Evolutionary conservation across 2,888 invertebrate species (phyloP), one percentile per base, ranked within the genome.

Genomic region (Lymantria dispar): DNA sequence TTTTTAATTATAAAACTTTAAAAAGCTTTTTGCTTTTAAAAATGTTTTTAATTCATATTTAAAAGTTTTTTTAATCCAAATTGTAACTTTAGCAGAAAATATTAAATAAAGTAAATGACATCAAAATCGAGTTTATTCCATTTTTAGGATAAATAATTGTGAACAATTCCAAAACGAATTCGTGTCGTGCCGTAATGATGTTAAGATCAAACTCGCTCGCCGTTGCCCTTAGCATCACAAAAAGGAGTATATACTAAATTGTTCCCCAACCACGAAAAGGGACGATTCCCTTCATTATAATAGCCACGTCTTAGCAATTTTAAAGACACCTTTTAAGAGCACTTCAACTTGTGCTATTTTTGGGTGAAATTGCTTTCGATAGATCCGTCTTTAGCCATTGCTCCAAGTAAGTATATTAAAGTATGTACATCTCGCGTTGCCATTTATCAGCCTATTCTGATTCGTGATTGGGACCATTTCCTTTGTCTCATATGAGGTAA

Each of bases 281-380:
- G 74, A 64, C 76, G 64, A 64, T 73, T 76, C 69, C 72, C 73
- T 77, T 78, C 71, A 79, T 82, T 76, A 79, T 70, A 72, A 68
- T 65, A 62, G 69, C 76, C 70, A 70, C 70, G 71, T 78, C 76
- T 76, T 74, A 74, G 74, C 74, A 72, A 78, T 78, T 83, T 83
- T 79, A 80, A 80, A 80, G 78, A 77, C 72, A 74, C 74, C 74
- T 78, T 77, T 80, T 78, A 78, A 78, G 78, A 72, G 73, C 74
- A 75, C 80, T 81, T 65, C 64, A 72, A 74, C 67, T 67, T 72
- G 68, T 68, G 68, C 73, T 72, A 74, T 81, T 80, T 83, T 77
- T 70, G 69, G 60, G 55, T 46, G 57, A 74, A 76, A 76, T 75
- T 66, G 58, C 70, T 65, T 68, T 67, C 62, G 68, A 72, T 76